phyloP scores from a whole-genome alignment of 2,113 vertebrate genomes.

The Plectropomus leopardus region DNA sequence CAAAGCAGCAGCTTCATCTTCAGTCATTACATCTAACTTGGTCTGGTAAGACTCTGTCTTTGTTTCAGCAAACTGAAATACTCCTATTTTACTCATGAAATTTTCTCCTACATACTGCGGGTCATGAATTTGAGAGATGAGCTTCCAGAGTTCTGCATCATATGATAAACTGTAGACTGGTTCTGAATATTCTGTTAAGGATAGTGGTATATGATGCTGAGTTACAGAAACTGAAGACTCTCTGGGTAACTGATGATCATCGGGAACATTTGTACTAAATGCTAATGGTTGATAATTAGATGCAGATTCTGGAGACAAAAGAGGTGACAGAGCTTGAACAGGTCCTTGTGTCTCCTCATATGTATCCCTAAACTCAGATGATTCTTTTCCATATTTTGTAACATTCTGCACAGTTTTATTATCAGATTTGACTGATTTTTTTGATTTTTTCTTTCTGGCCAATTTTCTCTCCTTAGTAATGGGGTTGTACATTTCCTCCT shows the following conservation, averaged over 20 bases:
- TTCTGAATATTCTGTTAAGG: neutral
- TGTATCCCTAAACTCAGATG: neutral
- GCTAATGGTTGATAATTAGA: neutral
- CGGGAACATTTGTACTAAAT: neutral
- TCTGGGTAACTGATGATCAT: conserved; percentile 18
- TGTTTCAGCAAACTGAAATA: conserved; percentile 26
- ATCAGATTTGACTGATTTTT: conserved; percentile 17
- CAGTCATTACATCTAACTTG: neutral
- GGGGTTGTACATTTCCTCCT: neutral
- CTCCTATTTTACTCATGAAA: conserved; percentile 33
- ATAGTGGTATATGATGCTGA: neutral
- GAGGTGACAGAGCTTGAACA: neutral
- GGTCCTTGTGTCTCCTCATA: neutral
- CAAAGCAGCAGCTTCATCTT: neutral
- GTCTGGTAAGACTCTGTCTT: neutral
- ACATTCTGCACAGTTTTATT: neutral
- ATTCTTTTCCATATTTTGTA: neutral
- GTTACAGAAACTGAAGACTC: conserved; percentile 18
- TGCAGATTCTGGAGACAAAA: conserved; percentile 1
- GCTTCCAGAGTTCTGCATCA: conserved; percentile 60
- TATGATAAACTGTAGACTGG: conserved; percentile 36
- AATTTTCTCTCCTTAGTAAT: neutral
- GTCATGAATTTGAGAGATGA: conserved; percentile 78
- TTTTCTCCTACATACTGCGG: conserved; percentile 77
- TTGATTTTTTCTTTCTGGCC: conserved; percentile 4